Evolutionary conservation across 2,113 vertebrate species (phyloP).

Genomic region (Semnornis frantzii): DNA sequence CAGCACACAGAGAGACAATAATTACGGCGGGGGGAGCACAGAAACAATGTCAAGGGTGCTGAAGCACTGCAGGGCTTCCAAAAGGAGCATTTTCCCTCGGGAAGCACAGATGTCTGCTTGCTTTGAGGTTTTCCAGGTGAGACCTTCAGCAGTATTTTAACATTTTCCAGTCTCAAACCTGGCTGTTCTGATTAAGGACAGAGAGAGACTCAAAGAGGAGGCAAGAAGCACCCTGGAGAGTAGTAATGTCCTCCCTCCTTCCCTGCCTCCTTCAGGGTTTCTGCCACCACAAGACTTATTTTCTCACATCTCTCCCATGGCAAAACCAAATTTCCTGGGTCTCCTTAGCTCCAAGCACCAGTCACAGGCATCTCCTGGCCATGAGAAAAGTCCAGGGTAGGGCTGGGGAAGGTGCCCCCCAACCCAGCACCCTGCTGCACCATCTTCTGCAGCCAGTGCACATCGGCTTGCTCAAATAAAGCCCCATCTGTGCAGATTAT

Average conservation of each 20-base stretch:
- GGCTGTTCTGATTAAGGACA: neutral
- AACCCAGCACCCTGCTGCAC: neutral
- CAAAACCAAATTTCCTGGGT: neutral
- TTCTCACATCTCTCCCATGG: rapidly evolving
- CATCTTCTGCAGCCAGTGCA: neutral
- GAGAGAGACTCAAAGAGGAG: neutral
- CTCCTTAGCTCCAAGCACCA: neutral
- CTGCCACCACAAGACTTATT: neutral
- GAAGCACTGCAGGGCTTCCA: neutral
- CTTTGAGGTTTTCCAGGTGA: neutral
- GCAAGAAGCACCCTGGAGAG: neutral
- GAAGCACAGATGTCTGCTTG: neutral
- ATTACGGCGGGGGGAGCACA: neutral
- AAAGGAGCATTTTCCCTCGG: rapidly evolving
- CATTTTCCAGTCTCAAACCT: neutral
- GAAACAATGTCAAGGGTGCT: neutral
- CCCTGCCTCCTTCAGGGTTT: neutral
- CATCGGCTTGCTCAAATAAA: slow-evolving; percentile 44
- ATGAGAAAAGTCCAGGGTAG: rapidly evolving
- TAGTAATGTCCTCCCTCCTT: neutral
- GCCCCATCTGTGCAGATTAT: slow-evolving; percentile 28
- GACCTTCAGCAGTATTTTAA: neutral
- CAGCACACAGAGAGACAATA: neutral
- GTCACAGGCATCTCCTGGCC: neutral
- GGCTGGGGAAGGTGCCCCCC: neutral